Conservation (phyloP, 2,888 invertebrate species). For the Thereva nobilitata region DNA sequence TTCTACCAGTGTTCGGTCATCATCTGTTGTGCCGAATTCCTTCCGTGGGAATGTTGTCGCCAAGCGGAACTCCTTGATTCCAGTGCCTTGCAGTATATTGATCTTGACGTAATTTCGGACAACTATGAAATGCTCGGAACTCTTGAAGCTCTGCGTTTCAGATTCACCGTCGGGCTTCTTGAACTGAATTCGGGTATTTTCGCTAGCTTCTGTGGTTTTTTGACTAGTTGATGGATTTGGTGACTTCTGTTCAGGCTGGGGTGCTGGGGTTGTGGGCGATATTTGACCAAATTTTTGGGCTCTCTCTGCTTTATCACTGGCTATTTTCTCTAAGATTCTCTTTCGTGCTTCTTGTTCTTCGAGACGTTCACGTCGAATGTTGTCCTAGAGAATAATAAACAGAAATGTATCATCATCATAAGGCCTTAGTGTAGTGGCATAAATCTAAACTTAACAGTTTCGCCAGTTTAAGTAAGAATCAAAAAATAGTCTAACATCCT, state of each 20-base stretch:
- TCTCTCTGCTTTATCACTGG: constrained; percentile 78
- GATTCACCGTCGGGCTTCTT: constrained; percentile 80
- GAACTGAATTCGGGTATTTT: constrained; percentile 78
- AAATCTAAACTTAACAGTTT: too few relatives aligned
- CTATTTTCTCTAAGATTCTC: constrained; percentile 80
- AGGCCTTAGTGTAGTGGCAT: too few relatives aligned
- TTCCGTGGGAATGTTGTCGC: constrained; percentile 89
- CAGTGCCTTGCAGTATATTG: constrained; percentile 50
- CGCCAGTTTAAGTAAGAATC: too few relatives aligned
- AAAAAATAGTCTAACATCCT: too few relatives aligned
- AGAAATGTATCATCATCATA: too few relatives aligned
- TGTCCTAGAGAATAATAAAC: constrained; percentile 43
- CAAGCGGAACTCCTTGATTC: constrained; percentile 67
- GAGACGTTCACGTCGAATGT: constrained; percentile 71
- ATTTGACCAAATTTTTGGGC: constrained; percentile 56
- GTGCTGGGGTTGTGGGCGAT: constrained; percentile 16
- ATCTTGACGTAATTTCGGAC: constrained; percentile 57
- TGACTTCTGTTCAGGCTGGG: constrained; percentile 34
- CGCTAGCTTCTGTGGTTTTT: constrained; percentile 44
- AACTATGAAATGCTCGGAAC: constrained; percentile 66
- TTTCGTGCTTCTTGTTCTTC: constrained; percentile 77
- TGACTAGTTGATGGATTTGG: constrained; percentile 42
- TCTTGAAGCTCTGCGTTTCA: constrained; percentile 73
- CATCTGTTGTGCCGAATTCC: constrained; percentile 82
- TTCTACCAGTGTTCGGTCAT: constrained; percentile 80